These are phyloP conservation scores for Pampusana beccarii DNA, from an alignment of 2,113 vertebrate genomes.

Conservation along the genomic window DNA sequence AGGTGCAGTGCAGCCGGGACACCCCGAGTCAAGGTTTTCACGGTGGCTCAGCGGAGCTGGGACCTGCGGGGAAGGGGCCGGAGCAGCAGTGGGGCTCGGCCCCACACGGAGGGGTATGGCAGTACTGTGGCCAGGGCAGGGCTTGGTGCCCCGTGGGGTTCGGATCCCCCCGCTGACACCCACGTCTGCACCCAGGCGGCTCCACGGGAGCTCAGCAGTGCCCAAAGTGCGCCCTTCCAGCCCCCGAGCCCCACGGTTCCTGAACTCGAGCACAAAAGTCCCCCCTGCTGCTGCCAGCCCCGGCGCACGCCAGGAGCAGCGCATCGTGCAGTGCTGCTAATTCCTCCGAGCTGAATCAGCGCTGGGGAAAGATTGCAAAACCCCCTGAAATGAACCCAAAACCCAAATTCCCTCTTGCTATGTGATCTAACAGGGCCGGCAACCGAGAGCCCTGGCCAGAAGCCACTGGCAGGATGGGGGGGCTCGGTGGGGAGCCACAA, in stretches of 20 bases:
- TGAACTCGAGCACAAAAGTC: background rate
- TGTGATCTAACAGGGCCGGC: rapidly evolving
- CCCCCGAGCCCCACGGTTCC: background rate
- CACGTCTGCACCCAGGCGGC: rapidly evolving
- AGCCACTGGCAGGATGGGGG: background rate
- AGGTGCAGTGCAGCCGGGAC: background rate
- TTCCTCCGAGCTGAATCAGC: slow-evolving; percentile 40
- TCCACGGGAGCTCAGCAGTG: rapidly evolving
- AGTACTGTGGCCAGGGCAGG: background rate
- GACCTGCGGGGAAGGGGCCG: background rate
- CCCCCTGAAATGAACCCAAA: slow-evolving; percentile 23
- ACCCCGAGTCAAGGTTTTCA: rapidly evolving
- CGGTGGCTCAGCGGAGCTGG: background rate
- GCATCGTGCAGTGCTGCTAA: background rate
- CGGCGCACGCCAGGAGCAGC: rapidly evolving
- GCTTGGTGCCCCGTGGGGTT: background rate
- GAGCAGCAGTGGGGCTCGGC: background rate
- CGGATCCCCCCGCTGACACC: rapidly evolving
- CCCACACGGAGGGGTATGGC: rapidly evolving
- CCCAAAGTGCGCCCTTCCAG: background rate
- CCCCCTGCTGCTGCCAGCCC: background rate
- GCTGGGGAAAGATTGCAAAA: slow-evolving; percentile 35
- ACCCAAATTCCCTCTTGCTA: background rate
- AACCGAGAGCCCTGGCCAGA: background rate
- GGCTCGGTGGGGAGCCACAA: background rate